These are phyloP conservation scores for Paracyclopina nana DNA, from an alignment of 1,140 invertebrate species.

Conservation along the genomic window DNA sequence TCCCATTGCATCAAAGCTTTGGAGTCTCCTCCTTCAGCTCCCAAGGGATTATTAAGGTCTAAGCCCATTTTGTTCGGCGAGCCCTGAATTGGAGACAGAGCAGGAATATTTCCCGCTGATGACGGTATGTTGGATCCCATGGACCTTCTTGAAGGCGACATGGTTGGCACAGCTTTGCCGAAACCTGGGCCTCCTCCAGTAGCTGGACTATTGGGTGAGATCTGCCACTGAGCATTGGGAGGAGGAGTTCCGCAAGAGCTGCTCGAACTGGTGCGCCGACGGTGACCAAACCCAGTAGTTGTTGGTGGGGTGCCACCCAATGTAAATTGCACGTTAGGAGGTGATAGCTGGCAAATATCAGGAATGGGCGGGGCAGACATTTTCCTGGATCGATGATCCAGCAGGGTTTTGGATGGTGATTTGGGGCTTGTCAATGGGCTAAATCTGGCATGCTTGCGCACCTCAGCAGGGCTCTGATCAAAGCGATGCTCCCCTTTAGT, in stretches of 20 bases:
- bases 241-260: neutral
- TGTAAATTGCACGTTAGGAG: slow-evolving; percentile 8
- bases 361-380: slow-evolving; percentile 8
- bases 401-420: neutral
- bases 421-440: neutral
- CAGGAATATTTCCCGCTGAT: slow-evolving; percentile 36
- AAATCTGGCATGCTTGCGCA: neutral
- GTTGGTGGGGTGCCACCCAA: slow-evolving; percentile 15
- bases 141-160: too few species aligned
- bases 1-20: slow-evolving; percentile 20
- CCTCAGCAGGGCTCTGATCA: neutral
- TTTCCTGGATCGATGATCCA: neutral
- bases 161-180: too few species aligned
- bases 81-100: slow-evolving; percentile 37
- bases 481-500: neutral
- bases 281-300: slow-evolving; percentile 5
- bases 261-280: slow-evolving; percentile 11
- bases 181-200: too few species aligned
- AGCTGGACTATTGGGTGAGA: slow-evolving; percentile 28
- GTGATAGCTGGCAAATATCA: slow-evolving; percentile 8
- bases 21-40: slow-evolving; percentile 18
- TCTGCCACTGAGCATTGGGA: slow-evolving; percentile 42
- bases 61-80: slow-evolving; percentile 33
- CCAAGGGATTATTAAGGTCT: too few species aligned
- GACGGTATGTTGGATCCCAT: slow-evolving; percentile 24